A percentile compares a stretch with the other conserved stretches of the same genome.
These are phyloP conservation scores for Elgonia sp. DNA, from an alignment of 2,888 invertebrate genomes.

Conservation along the genomic window DNA sequence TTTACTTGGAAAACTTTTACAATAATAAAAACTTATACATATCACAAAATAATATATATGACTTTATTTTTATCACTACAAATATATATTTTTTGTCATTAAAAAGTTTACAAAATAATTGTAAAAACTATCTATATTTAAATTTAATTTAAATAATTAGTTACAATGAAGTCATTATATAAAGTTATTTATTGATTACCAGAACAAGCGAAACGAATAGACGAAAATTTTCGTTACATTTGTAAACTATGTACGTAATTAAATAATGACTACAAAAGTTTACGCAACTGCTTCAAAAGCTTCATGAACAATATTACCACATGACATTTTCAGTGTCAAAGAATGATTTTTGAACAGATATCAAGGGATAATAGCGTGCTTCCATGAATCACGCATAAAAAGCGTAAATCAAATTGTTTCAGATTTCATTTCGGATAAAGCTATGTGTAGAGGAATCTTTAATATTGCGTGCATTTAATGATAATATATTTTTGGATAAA, in stretches of 20 bases:
- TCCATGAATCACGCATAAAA: constrained; percentile 52
- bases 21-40: no score
- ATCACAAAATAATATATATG: no score
- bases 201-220: no score
- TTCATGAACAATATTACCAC: constrained; percentile 16
- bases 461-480: constrained; percentile 37
- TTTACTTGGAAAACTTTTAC: no score
- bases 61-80: no score
- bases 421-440: constrained; percentile 44
- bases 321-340: constrained; percentile 29
- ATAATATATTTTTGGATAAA: constrained; percentile 16
- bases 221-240: no score
- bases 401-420: constrained; percentile 49
- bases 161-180: no score
- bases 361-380: constrained; percentile 30
- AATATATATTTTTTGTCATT: no score
- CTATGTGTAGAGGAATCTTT: constrained; percentile 23
- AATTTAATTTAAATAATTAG: no score
- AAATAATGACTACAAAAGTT: constrained; percentile 4
- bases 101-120: no score
- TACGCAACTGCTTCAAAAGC: constrained; percentile 1
- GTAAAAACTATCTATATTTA: no score
- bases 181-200: no score
- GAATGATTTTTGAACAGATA: constrained; percentile 37
- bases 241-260: not conserved